These are phyloP conservation scores for Eueides isabella DNA, from an alignment of 1,140 invertebrate genomes.

Conservation along the genomic window DNA sequence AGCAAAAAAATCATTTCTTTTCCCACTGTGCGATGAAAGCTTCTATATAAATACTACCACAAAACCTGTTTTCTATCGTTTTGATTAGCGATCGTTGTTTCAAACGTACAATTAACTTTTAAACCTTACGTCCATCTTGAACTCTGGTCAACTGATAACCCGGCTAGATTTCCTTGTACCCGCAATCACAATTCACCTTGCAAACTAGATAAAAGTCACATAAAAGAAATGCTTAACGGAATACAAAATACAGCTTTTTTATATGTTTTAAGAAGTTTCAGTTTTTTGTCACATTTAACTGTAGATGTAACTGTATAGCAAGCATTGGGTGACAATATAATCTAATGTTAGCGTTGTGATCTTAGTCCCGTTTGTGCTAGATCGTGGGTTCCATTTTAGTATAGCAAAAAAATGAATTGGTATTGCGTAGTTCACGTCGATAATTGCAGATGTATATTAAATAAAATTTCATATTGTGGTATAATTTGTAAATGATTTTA, in stretches of 20 bases:
- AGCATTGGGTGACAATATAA: slow-evolving; percentile 4
- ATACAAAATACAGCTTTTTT: background rate
- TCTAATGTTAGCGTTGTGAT: background rate
- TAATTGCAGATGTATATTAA: no score
- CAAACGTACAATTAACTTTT: slow-evolving; percentile 22
- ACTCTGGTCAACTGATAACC: slow-evolving; percentile 33
- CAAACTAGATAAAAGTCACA: slow-evolving; percentile 20
- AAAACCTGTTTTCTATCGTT: background rate
- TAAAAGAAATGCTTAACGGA: slow-evolving; percentile 21
- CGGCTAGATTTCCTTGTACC: slow-evolving; percentile 35
- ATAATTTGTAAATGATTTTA: no score
- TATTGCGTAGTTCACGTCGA: background rate
- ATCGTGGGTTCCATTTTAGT: slow-evolving; percentile 2
- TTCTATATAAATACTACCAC: background rate
- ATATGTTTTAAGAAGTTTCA: background rate
- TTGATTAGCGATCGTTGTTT: background rate
- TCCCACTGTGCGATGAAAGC: no score
- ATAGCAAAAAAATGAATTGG: background rate
- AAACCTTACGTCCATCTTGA: slow-evolving; percentile 21
- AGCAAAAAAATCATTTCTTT: no score
- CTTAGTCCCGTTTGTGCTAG: slow-evolving; percentile 5
- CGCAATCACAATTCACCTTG: slow-evolving; percentile 22
- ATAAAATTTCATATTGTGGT: no score
- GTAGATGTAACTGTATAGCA: slow-evolving; percentile 1
- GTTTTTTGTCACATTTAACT: slow-evolving; percentile 9